Base-by-base conservation (phyloP, 1,140 invertebrate species). In the Drosophila elegans region DNA sequence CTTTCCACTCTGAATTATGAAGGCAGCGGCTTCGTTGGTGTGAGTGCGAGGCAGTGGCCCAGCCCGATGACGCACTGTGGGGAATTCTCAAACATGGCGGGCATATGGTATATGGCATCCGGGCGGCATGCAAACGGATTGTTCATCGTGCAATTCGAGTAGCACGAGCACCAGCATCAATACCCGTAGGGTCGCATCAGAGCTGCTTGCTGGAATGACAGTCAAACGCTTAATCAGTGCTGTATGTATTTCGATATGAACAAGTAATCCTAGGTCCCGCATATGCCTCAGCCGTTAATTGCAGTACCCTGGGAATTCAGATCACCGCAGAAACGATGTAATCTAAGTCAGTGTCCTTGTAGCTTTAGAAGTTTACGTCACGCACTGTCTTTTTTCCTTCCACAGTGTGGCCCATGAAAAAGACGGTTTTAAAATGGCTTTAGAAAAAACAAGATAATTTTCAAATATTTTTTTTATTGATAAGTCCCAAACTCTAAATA, bases 1-100 rank as follows among this genome's bases (percentile, higher is more conserved):
- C 46, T 78, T 79, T 66, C 63, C 59, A 73, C 75, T 69, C 71
- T 86, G 83, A 88, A 86, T 88, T 88, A 86, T 86, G 82, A 81
- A 81, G 57, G 78, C 57, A 51, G 39, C 41, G 16, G 13, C 27
- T 51, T 39, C 45, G 34, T 21, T 39, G 42, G 34, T 42, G 13
- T 13, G 10, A 39, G 32, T 59, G 32, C 29, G 34, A 27, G 59
- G 32, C 41, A 38, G 32, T 56, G 53, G 36, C 21, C 45, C 66
- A 53, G 56, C 62, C 59, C 49, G 75, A 66, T 67, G 79, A 71
- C 79, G 72, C 79, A 79, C 79, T 77, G 72, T 39, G 46, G 82
- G 75, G 84, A 89, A 88, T 89, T 69, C 66, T 27, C 32, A 25
- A 11, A 64, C 41, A 46, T 69, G 75, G 54, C 44, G 44, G 52